phyloP scores from a whole-genome alignment of 2,888 invertebrate genomes.

The Ichneumon xanthorius region DNA sequence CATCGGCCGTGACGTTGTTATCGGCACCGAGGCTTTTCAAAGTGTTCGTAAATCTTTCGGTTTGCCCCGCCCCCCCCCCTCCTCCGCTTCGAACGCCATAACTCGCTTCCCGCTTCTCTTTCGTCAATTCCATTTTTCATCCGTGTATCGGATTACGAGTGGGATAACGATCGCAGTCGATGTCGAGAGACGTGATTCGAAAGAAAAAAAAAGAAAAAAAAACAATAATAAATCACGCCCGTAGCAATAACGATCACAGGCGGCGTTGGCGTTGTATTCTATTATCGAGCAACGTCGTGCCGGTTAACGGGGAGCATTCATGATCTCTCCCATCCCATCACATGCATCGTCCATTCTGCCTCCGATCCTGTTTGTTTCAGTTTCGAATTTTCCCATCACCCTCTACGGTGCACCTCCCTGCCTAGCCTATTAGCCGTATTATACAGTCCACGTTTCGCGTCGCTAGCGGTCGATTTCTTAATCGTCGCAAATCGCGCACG shows the following conservation, averaged over 20 bases:
- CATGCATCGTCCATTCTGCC: background rate
- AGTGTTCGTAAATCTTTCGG: slow-evolving; percentile 33
- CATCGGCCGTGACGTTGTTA: slow-evolving; percentile 22
- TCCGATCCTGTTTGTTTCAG: background rate
- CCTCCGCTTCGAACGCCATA: background rate
- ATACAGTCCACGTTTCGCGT: slow-evolving; percentile 11
- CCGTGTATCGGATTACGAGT: slow-evolving; percentile 35
- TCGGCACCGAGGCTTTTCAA: background rate
- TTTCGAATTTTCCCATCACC: background rate
- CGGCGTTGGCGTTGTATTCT: background rate
- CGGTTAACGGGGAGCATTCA: background rate
- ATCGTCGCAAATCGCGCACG: slow-evolving; percentile 51
- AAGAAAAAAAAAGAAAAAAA: background rate
- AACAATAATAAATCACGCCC: background rate
- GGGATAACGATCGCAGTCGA: slow-evolving; percentile 46
- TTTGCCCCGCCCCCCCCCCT: background rate
- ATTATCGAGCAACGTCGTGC: background rate
- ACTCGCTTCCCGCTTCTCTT: slow-evolving; percentile 13
- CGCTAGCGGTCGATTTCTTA: slow-evolving; percentile 54
- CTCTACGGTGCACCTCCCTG: background rate
- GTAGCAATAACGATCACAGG: background rate
- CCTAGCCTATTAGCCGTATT: background rate
- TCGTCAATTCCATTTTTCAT: slow-evolving; percentile 45
- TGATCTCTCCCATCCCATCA: background rate
- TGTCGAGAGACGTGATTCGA: slow-evolving; percentile 19